Evolutionary conservation across 2,888 invertebrate genomes (phyloP).

Genomic region (Apeira syringaria): DNA sequence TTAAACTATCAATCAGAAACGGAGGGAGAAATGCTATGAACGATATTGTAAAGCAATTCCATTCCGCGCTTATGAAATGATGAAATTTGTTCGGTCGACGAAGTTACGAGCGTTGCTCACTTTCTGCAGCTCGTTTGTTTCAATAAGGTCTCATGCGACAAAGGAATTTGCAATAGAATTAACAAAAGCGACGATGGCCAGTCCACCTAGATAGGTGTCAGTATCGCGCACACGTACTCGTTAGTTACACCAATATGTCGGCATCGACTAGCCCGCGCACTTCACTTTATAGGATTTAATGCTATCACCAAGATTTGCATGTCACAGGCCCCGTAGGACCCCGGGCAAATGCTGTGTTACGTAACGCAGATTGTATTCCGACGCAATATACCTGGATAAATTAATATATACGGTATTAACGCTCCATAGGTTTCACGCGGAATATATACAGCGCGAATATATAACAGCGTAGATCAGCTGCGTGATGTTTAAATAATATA

Average conservation of each 20-base stretch:
- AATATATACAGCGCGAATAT: no score
- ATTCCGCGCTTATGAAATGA: slow-evolving; percentile 12
- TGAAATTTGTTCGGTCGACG: slow-evolving; percentile 25
- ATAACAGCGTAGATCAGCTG: no score
- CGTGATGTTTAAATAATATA: no score
- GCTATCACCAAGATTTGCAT: slow-evolving; percentile 81
- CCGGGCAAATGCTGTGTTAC: slow-evolving; percentile 59
- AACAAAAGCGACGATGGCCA: slow-evolving; percentile 51
- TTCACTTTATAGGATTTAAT: slow-evolving; percentile 74
- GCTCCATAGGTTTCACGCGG: no score
- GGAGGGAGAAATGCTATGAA: slow-evolving; percentile 4
- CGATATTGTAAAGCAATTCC: slow-evolving; percentile 20
- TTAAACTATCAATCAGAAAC: slow-evolving; percentile 19
- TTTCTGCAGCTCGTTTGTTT: slow-evolving; percentile 43
- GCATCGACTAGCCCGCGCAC: slow-evolving; percentile 56
- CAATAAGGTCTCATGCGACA: slow-evolving; percentile 47
- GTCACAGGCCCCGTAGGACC: slow-evolving; percentile 67
- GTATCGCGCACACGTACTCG: slow-evolving; percentile 50
- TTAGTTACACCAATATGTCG: slow-evolving; percentile 71
- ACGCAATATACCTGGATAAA: slow-evolving; percentile 55
- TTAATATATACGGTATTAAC: slow-evolving; percentile 37
- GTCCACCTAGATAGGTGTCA: slow-evolving; percentile 37
- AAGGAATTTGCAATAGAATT: slow-evolving; percentile 62
- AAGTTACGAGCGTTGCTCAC: slow-evolving; percentile 36
- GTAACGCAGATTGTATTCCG: slow-evolving; percentile 55